Evolutionary conservation across 92 coral and sea anemone species (phyloP).

Genomic region (Porites lobata): DNA sequence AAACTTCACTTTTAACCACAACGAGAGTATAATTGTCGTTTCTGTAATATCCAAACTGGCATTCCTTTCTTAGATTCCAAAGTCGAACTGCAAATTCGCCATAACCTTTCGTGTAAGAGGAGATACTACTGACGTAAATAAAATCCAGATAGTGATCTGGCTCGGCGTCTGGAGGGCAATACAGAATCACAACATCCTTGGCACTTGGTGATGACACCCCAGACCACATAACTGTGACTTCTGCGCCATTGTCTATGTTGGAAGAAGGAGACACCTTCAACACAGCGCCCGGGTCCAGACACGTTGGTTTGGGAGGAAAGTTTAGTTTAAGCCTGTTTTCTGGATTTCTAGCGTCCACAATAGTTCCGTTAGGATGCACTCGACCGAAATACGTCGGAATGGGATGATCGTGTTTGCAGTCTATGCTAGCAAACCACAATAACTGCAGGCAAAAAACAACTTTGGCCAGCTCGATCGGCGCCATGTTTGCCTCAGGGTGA

Average conservation of each 20-base stretch:
- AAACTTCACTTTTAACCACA: conserved; percentile 65
- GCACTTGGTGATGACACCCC: conserved; percentile 62
- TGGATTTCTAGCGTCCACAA: conserved; percentile 72
- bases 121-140: conserved; percentile 52
- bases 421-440: conserved; percentile 19
- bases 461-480: background rate
- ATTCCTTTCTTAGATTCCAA: conserved; percentile 86
- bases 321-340: conserved; percentile 58
- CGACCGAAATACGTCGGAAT: conserved; percentile 84
- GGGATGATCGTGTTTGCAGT: conserved; percentile 65
- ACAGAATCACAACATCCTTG: conserved; percentile 81
- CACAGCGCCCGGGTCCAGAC: conserved; percentile 25
- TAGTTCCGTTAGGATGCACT: conserved; percentile 76
- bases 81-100: conserved; percentile 72
- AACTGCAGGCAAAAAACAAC: background rate
- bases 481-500: conserved; percentile 4
- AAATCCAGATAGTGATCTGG: conserved; percentile 82
- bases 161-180: conserved; percentile 83
- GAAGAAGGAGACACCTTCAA: conserved; percentile 50
- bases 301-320: conserved; percentile 12
- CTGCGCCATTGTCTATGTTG: conserved; percentile 73
- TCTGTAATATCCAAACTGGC: conserved; percentile 84
- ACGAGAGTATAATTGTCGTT: conserved; percentile 51
- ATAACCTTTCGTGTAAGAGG: conserved; percentile 72
- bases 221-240: conserved; percentile 82